Base-by-base conservation (phyloP, 2,888 invertebrate species). In the Apeira syringaria region DNA sequence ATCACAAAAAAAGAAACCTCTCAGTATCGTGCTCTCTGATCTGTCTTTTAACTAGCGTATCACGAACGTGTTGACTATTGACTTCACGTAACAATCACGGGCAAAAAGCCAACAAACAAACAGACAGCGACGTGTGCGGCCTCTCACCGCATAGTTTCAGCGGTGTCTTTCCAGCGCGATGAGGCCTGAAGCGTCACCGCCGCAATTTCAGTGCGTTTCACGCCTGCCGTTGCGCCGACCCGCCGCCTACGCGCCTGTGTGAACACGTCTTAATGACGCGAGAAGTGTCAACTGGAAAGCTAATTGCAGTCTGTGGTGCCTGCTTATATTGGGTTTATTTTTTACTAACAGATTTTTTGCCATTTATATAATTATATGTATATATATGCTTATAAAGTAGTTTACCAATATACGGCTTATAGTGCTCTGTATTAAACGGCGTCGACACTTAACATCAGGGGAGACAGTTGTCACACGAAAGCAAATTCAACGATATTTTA, bases 161-260 rank as follows among this genome's bases (percentile, higher is more conserved):
- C 84, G 82, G 82, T 67, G 50, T 75, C 80, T 86, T 84, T 80
- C 80, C 63, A 47, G 66, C 46, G 74, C 69, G 84, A 86, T 86
- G 84, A 65, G 61, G 64, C 88, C 83, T 87, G 86, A 87, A 86
- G 80, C 75, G 76, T 72, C 64, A 53, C 60, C 69, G 68, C 64
- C 60, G 57, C 79, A 76, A 83, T 82, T 85, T 84, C 80, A 84
- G 84, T 69, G 51, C 63, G 64, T 81, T 87, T 86, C 85, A 86
- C 85, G 86, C 83, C 81, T 84, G 46, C 61, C 55, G 57, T 51
- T 49, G 57, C 59, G 61, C 26, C 63, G 47, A 60, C 58, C 60
- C 63, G 58, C 61, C 64, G 59, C 60, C 59, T 67, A 73, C 75
- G 73, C 64, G 59, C 60, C 59, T 67, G 74, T 76, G 73, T 73